These are phyloP conservation scores for Scaptomyza tumidula DNA, from an alignment of 2,888 invertebrate species.

Conservation along the genomic window DNA sequence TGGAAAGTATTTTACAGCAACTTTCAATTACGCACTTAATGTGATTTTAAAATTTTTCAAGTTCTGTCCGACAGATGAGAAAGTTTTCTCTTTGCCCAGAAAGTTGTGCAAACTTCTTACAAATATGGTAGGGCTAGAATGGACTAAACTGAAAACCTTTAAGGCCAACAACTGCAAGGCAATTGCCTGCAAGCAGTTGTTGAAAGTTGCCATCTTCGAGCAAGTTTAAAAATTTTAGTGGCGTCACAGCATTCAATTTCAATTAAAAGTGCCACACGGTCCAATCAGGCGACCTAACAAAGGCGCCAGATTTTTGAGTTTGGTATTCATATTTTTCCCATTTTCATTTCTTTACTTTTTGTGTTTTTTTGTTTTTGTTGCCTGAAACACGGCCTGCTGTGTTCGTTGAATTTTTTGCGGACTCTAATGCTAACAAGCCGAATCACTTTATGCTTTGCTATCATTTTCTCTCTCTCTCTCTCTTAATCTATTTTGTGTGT, in stretches of 20 bases:
- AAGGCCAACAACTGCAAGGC: constrained; percentile 22
- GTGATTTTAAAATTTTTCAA: constrained; percentile 39
- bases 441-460: not conserved
- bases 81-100: constrained; percentile 9
- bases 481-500: not conserved
- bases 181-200: constrained; percentile 41
- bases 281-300: constrained; percentile 42
- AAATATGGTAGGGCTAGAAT: constrained; percentile 39
- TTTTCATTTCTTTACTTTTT: constrained; percentile 12
- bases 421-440: constrained; percentile 46
- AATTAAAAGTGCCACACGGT: constrained; percentile 38
- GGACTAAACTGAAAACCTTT: constrained; percentile 37
- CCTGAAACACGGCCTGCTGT: constrained; percentile 24
- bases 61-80: constrained; percentile 20
- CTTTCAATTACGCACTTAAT: constrained; percentile 52
- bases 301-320: constrained; percentile 30
- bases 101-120: constrained; percentile 48
- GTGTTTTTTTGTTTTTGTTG: constrained; percentile 8
- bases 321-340: constrained; percentile 19
- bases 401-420: constrained; percentile 29
- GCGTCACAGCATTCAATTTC: constrained; percentile 52
- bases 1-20: constrained; percentile 15
- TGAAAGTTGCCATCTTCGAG: constrained; percentile 29
- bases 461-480: not conserved
- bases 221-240: constrained; percentile 40